These are phyloP conservation scores for Platyrinchus mystaceus DNA, from an alignment of 2,797 vertebrate genomes.

Conservation along the genomic window DNA sequence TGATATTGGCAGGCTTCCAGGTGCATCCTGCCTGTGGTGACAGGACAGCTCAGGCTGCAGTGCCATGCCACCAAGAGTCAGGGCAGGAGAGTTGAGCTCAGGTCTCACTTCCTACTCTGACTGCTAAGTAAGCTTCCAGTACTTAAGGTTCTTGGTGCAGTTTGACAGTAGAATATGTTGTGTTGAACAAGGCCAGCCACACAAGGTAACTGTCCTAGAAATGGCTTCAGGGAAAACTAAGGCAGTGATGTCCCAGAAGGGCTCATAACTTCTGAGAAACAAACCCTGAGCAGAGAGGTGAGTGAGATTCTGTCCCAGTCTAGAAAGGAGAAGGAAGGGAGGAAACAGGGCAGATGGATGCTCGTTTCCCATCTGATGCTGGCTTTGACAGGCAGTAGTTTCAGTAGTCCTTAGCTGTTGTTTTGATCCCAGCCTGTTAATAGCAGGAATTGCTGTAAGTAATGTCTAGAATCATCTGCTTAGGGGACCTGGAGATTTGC, in stretches of 20 bases:
- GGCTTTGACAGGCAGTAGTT: constrained; percentile 63
- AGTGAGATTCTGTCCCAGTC: neutral
- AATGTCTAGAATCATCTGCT: constrained; percentile 78
- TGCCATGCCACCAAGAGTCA: neutral
- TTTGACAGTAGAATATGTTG: neutral
- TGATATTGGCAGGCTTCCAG: neutral
- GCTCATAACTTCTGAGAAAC: neutral
- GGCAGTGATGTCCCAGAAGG: neutral
- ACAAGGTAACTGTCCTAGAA: neutral
- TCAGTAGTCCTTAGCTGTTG: constrained; percentile 60
- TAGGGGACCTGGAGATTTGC: constrained; percentile 72
- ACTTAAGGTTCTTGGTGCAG: neutral
- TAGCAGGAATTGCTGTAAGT: constrained; percentile 72
- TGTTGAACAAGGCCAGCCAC: neutral
- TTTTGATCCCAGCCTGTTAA: constrained; percentile 71
- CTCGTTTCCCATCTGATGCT: constrained; percentile 35
- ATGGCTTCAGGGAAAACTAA: neutral
- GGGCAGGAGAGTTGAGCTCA: neutral
- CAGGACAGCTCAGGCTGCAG: neutral
- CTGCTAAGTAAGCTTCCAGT: neutral
- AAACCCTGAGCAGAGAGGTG: neutral
- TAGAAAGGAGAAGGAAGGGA: neutral
- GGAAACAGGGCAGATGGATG: constrained; percentile 60
- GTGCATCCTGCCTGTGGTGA: neutral
- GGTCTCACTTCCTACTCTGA: neutral